Conservation (phyloP, 2,888 invertebrate species). For the Cephus pygmeus region DNA sequence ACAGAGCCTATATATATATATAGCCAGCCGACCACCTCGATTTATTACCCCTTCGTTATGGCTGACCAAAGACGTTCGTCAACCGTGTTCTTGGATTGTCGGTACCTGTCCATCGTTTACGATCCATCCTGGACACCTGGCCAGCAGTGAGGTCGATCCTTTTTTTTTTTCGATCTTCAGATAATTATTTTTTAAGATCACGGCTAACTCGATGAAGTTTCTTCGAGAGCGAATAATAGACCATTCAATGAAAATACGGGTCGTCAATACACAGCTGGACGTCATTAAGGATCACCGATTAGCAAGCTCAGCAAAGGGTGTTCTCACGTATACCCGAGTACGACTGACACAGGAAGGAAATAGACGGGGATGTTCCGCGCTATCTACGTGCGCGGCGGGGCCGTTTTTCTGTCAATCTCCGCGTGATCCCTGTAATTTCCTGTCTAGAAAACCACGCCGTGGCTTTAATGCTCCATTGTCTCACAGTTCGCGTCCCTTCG, state of each 20-base stretch:
- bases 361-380: conserved; percentile 42
- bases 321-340: conserved; percentile 44
- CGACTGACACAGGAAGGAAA: conserved; percentile 25
- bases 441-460: conserved; percentile 63
- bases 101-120: neutral
- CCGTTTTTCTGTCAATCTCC: conserved; percentile 65
- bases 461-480: conserved; percentile 65
- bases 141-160: neutral
- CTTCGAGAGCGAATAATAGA: neutral
- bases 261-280: neutral
- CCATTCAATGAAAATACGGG: neutral
- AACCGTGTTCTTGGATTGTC: neutral
- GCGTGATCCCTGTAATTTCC: conserved; percentile 66
- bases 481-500: conserved; percentile 40
- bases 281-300: neutral
- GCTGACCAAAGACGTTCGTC: neutral
- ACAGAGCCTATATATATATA: neutral
- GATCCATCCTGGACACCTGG: neutral
- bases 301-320: conserved; percentile 28
- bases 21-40: neutral
- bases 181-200: neutral
- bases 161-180: neutral
- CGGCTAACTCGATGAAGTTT: neutral
- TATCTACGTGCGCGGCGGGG: conserved; percentile 50
- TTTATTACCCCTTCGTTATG: neutral